Percentiles rank a stretch among this genome's conserved stretches.
Evolutionary conservation across 2,113 vertebrate species (phyloP).

Genomic region (Callipepla squamata): DNA sequence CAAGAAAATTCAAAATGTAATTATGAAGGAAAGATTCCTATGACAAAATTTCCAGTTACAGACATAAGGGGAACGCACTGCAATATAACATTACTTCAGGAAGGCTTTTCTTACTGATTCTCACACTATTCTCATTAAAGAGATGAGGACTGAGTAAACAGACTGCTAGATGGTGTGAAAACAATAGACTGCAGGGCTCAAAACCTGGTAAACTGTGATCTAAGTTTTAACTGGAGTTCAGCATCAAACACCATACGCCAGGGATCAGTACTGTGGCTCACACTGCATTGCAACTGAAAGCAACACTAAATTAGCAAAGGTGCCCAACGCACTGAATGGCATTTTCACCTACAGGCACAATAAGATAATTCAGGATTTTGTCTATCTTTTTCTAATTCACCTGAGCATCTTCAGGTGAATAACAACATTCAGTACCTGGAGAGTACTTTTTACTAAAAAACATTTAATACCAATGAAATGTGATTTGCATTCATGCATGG

Average conservation of each 20-base stretch:
- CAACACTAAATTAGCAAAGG: background rate
- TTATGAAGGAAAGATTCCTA: background rate
- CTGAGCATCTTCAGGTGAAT: background rate
- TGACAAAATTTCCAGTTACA: background rate
- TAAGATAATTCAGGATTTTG: background rate
- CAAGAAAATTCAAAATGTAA: background rate
- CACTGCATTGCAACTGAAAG: background rate
- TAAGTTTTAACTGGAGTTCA: background rate
- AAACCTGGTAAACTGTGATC: background rate
- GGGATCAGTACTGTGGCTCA: background rate
- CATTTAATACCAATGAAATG: background rate
- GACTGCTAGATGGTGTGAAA: background rate
- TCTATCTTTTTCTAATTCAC: background rate
- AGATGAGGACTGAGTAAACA: background rate
- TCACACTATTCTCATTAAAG: background rate
- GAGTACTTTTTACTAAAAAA: background rate
- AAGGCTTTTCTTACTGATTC: background rate
- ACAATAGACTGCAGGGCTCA: background rate
- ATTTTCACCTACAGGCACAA: background rate
- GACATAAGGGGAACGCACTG: background rate
- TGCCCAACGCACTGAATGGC: background rate
- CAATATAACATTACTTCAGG: background rate
- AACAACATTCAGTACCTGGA: background rate
- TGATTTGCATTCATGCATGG: background rate
- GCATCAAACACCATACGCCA: background rate